Base-by-base conservation (phyloP, 2,797 vertebrate species). In the Champsocephalus esox region DNA sequence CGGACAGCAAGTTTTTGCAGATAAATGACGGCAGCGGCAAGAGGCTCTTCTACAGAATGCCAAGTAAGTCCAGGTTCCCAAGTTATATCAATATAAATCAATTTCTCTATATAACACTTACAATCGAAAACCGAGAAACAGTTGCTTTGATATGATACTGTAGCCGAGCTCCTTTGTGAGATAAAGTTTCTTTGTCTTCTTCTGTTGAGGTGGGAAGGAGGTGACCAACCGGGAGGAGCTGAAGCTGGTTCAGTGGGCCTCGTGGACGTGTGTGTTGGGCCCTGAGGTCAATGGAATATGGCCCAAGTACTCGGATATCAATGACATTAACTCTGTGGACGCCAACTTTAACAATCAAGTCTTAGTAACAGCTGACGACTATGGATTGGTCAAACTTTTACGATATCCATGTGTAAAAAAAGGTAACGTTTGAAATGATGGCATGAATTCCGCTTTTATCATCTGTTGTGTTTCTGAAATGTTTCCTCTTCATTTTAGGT, bases 241-340 rank as follows among this genome's bases (percentile, higher is more conserved):
- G 81, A 99, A 99, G 92, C 92, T 96, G 72, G 86, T 97, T 48
- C 97, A 98, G 67, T 99, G 98, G 98, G 96, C 97, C 55, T 96
- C 97, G 0, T 99, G 98, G 98, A 99, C 98, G 0, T 99, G 98
- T 91, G 95, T 99, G 79, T 93, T 97, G 85, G 98, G 98, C 48
- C 89, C 96, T 65, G 98, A 99, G 89, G 97, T 99, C 32, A 99
- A 98, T 78, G 98, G 98, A 84, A 98, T 99, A 88, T 98, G 96
- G 96, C 98, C 98, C 82, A 99, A 99, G 86, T 99, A 99, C 91
- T 99, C 97, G 1, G 96, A 98, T 74, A 95, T 96, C 88, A 99
- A 96, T 86, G 97, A 99, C 85, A 96, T 99, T 85, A 99, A 99
- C 94, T 99, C 98, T 67, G 96, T 99, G 84, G 98, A 99, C 65